A percentile compares a stretch with the other conserved stretches of the same genome.
These are phyloP conservation scores for Lepidothrix coronata DNA, from an alignment of 2,113 vertebrate genomes.

Conservation along the genomic window DNA sequence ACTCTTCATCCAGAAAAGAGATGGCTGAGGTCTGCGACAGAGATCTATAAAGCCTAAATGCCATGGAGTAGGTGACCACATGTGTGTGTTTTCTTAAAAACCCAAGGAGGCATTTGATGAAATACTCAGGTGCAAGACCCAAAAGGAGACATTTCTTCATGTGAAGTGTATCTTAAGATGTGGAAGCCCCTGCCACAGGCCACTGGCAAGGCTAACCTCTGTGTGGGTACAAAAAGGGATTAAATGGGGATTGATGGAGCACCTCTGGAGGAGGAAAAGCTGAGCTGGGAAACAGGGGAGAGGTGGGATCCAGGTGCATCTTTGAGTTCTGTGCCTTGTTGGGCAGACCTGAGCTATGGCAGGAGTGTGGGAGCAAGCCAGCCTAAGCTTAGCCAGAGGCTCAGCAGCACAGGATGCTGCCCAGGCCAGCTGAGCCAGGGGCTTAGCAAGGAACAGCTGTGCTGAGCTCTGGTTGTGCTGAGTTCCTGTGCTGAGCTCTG, in stretches of 20 bases:
- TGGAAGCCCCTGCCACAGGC: background rate
- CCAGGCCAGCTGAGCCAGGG: background rate
- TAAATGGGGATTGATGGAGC: background rate
- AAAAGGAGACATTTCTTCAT: background rate
- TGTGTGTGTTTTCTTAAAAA: background rate
- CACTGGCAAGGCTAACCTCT: background rate
- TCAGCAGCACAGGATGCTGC: background rate
- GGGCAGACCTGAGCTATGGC: background rate
- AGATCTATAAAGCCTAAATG: background rate
- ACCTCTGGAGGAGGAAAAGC: background rate
- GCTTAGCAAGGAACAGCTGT: background rate
- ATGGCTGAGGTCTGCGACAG: background rate
- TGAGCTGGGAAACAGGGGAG: accelerated
- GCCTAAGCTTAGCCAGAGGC: background rate
- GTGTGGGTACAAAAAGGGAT: background rate
- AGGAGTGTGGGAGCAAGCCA: background rate
- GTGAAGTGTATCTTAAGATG: accelerated
- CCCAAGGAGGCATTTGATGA: background rate
- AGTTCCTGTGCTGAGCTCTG: background rate
- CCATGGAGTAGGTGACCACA: background rate
- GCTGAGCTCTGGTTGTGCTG: background rate
- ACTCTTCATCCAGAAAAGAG: background rate
- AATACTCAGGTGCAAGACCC: background rate
- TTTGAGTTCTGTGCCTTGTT: background rate
- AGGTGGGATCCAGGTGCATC: background rate